Conservation (phyloP, 2,797 vertebrate species). For the Clarias fuscus region DNA sequence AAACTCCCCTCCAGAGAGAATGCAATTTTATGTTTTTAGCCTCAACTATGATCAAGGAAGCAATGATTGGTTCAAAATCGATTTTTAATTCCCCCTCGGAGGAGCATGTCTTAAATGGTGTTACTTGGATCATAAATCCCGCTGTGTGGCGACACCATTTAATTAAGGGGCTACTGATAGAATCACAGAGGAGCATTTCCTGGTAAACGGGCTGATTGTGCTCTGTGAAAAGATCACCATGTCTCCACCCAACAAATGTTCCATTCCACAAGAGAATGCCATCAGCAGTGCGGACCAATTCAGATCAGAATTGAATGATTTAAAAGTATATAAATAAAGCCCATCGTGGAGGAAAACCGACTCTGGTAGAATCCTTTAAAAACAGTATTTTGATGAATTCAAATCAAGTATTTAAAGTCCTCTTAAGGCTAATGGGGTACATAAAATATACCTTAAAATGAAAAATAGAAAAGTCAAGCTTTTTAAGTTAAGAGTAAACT, state of each 20-base stretch:
- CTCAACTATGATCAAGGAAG: conserved; percentile 19
- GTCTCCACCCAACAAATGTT: neutral
- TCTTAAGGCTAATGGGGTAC: neutral
- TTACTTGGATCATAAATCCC: conserved; percentile 17
- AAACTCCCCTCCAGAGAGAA: conserved; percentile 7
- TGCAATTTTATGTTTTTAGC: conserved; percentile 3
- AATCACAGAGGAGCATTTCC: conserved; percentile 35
- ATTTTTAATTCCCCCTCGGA: neutral
- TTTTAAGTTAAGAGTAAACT: neutral
- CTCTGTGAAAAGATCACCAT: conserved; percentile 16
- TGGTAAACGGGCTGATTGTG: conserved; percentile 25
- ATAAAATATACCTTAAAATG: no score
- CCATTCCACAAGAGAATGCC: conserved; percentile 9
- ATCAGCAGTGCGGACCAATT: neutral
- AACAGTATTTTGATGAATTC: neutral
- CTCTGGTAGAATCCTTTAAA: neutral
- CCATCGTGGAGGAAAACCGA: no score
- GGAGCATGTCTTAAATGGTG: neutral
- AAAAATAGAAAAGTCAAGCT: neutral
- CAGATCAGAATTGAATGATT: neutral
- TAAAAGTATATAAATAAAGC: neutral
- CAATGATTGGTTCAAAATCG: neutral
- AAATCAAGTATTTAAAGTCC: neutral
- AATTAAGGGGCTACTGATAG: conserved; percentile 37
- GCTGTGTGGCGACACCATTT: conserved; percentile 34